Conservation (phyloP, 2,797 vertebrate genomes). For the Falco berigora region DNA sequence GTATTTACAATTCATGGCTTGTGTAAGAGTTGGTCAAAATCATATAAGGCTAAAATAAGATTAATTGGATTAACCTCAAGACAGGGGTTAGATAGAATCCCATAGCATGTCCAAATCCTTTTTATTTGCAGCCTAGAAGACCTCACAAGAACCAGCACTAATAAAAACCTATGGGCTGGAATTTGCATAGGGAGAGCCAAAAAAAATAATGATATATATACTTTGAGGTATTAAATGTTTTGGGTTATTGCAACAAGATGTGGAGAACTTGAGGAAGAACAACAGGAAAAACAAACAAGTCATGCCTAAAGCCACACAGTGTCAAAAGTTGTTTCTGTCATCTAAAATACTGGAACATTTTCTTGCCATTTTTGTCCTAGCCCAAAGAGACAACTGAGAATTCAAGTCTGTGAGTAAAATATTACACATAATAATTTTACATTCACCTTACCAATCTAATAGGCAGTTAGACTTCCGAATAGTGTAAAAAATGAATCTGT, state of each 20-base stretch:
- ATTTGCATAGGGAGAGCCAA: not conserved
- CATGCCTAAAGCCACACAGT: not conserved
- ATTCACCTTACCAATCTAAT: not conserved
- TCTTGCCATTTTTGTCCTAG: not conserved
- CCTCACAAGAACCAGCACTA: not conserved
- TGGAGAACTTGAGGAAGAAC: not conserved
- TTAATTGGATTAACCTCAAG: not conserved
- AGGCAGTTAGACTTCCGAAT: not conserved
- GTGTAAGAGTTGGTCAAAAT: not conserved
- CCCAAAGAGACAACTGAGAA: not conserved
- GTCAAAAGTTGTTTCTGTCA: not conserved
- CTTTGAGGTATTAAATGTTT: not conserved
- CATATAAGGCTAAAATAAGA: not conserved
- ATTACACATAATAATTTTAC: not conserved
- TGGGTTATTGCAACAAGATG: not conserved
- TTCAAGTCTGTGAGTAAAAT: not conserved
- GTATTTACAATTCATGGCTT: not conserved
- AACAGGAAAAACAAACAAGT: not conserved
- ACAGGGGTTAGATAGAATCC: not conserved
- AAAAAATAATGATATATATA: not conserved
- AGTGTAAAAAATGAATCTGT: not conserved
- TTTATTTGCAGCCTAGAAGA: not conserved
- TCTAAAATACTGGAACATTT: not conserved
- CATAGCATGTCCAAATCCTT: not conserved
- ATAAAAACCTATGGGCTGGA: not conserved